These are phyloP conservation scores for Neosalanx taihuensis DNA, from an alignment of 2,797 vertebrate species.

Conservation along the genomic window DNA sequence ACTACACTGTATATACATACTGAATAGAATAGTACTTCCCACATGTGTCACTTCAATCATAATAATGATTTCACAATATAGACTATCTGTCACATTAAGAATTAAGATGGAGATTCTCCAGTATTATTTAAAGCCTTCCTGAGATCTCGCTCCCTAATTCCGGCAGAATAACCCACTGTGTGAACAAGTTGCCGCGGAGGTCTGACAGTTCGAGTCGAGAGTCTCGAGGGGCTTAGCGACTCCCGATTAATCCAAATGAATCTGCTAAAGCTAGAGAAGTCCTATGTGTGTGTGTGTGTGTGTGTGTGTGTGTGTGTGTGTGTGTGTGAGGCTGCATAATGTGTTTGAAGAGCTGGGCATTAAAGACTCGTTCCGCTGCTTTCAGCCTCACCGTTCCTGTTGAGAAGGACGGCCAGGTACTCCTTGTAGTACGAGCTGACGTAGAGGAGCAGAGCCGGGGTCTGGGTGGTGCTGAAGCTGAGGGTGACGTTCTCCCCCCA, in stretches of 20 bases:
- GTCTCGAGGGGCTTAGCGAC: conserved; percentile 29
- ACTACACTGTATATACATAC: no score
- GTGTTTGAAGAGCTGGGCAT: no score
- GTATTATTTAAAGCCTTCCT: neutral
- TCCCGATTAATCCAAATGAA: conserved; percentile 35
- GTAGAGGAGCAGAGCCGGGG: conserved; percentile 81
- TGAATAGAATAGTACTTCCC: no score
- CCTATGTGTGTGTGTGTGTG: no score
- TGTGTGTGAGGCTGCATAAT: neutral
- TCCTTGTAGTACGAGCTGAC: conserved; percentile 80
- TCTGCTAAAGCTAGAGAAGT: conserved; percentile 14
- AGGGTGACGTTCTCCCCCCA: conserved; percentile 78
- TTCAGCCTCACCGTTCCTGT: conserved; percentile 80
- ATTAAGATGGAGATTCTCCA: neutral
- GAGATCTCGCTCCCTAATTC: conserved; percentile 10
- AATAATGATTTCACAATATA: neutral
- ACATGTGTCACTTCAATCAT: neutral
- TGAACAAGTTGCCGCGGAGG: conserved; percentile 4
- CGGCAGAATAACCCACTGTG: conserved; percentile 26
- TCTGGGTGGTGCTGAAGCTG: conserved; percentile 82
- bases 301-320: no score
- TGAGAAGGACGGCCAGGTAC: conserved; percentile 82
- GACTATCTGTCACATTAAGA: no score
- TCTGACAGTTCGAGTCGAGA: conserved; percentile 13
- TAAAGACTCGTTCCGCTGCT: no score